phyloP scores from a whole-genome alignment of 1,140 invertebrate species.

The Potamilus streckersoni region DNA sequence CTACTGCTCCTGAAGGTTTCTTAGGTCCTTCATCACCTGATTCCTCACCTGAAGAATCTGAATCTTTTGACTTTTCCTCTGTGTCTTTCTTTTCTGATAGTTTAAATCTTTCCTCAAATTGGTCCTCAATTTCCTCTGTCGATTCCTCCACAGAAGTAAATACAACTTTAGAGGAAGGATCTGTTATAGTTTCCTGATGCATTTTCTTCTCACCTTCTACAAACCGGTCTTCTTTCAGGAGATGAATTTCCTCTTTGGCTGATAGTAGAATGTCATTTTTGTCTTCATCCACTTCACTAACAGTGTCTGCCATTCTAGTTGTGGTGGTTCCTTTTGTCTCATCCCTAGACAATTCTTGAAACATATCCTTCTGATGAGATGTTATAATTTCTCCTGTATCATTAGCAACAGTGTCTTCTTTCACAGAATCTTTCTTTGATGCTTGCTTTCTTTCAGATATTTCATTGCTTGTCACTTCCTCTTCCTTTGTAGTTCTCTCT shows the following conservation, averaged over 20 bases:
- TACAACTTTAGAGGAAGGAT: conserved; percentile 15
- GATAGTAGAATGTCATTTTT: too few relatives aligned
- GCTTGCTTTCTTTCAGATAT: too few relatives aligned
- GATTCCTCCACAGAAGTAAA: conserved; percentile 9
- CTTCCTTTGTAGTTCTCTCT: too few relatives aligned
- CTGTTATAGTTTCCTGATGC: conserved; percentile 9
- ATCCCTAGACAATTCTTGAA: too few relatives aligned
- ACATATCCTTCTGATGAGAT: too few relatives aligned
- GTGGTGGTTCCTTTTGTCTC: too few relatives aligned
- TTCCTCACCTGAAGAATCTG: conserved; percentile 20
- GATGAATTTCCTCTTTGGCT: conserved; percentile 7
- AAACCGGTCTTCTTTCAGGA: conserved; percentile 16
- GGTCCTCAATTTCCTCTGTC: conserved; percentile 4
- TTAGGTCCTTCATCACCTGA: conserved; percentile 17
- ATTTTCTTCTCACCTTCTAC: conserved; percentile 5
- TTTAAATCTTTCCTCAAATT: not conserved
- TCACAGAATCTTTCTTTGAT: too few relatives aligned
- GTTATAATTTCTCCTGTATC: too few relatives aligned
- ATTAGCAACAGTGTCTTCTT: too few relatives aligned
- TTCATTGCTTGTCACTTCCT: too few relatives aligned
- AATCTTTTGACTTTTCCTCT: conserved; percentile 16
- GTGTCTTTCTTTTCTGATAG: conserved; percentile 23
- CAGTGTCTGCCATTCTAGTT: too few relatives aligned
- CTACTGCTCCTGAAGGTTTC: conserved; percentile 2
- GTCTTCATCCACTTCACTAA: too few relatives aligned